A percentile compares a stretch with the other conserved stretches of the same genome.
Evolutionary conservation across 30 jellyfish, hydroid and myxozoan species (phyloP).

Genomic region (Nemopilema nomurai): DNA sequence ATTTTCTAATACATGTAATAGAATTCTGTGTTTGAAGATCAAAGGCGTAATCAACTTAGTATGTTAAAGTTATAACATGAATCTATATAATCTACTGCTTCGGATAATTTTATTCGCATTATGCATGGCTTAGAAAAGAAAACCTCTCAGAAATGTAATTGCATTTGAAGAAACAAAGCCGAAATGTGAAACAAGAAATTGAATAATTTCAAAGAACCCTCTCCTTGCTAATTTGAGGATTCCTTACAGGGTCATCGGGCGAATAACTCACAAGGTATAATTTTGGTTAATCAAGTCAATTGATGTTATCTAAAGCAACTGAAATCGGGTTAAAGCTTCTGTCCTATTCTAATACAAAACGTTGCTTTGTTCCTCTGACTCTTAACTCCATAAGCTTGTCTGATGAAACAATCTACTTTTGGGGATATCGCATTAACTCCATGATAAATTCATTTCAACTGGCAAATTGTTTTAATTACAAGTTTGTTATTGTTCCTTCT

Average conservation of each 20-base stretch:
- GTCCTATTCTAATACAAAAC: neutral
- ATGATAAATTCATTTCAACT: conserved; percentile 25
- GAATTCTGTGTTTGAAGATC: neutral
- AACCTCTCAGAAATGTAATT: conserved; percentile 49
- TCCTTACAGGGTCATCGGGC: conserved; percentile 58
- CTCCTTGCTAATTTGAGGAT: conserved; percentile 21
- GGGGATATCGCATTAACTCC: conserved; percentile 43
- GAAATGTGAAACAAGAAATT: conserved; percentile 16
- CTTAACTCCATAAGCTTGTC: conserved; percentile 28
- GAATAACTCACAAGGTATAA: neutral
- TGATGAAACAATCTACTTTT: conserved; percentile 51
- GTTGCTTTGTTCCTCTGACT: neutral
- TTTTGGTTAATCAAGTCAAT: neutral
- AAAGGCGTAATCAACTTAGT: neutral
- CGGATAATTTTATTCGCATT: conserved; percentile 19
- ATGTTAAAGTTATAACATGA: conserved; percentile 6
- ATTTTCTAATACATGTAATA: neutral
- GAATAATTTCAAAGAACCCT: conserved; percentile 11
- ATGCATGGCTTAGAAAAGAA: neutral
- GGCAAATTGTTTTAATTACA: conserved; percentile 43
- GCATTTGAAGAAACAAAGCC: conserved; percentile 39
- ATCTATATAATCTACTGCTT: conserved; percentile 9
- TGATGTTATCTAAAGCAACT: neutral
- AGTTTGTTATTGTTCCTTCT: conserved; percentile 25
- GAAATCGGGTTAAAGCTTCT: neutral